These are phyloP conservation scores for Acropora tenuis DNA, from an alignment of 64 coral and sea anemone species.

Conservation along the genomic window DNA sequence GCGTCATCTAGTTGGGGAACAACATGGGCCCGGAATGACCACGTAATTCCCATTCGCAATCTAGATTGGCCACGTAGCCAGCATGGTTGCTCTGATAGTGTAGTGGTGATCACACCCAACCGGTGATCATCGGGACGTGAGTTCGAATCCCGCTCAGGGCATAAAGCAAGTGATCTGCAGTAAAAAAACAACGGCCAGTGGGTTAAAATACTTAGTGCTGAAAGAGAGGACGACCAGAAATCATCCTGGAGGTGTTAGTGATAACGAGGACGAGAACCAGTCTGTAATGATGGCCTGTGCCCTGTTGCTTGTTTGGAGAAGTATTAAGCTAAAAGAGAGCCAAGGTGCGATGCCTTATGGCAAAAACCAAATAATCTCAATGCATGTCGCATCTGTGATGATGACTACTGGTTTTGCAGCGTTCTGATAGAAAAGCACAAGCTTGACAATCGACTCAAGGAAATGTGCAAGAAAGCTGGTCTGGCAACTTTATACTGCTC, in stretches of 20 bases:
- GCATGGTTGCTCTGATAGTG: no score
- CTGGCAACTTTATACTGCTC: slow-evolving; percentile 38
- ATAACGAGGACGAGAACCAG: slow-evolving; percentile 44
- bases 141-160: no score
- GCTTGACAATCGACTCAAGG: slow-evolving; percentile 34
- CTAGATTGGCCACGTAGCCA: no score
- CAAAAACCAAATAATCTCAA: no score
- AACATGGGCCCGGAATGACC: no score
- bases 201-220: background rate
- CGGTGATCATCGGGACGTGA: no score
- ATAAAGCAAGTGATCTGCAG: no score
- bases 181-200: background rate
- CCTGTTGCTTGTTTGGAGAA: slow-evolving; percentile 22
- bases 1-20: no score
- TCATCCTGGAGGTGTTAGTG: slow-evolving; percentile 41
- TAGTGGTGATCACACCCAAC: no score
- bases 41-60: no score
- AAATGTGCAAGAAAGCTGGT: slow-evolving; percentile 59
- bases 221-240: slow-evolving; percentile 46
- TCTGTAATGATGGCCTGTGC: slow-evolving; percentile 19
- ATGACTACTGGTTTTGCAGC: slow-evolving; percentile 18
- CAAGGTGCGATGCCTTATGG: background rate
- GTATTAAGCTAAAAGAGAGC: slow-evolving; percentile 41
- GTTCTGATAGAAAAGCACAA: slow-evolving; percentile 42
- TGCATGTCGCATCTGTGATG: no score